A percentile compares a stretch with the other conserved stretches of the same genome.
These are phyloP conservation scores for Ophion obscuratus DNA, from an alignment of 2,888 invertebrate species.

Conservation along the genomic window DNA sequence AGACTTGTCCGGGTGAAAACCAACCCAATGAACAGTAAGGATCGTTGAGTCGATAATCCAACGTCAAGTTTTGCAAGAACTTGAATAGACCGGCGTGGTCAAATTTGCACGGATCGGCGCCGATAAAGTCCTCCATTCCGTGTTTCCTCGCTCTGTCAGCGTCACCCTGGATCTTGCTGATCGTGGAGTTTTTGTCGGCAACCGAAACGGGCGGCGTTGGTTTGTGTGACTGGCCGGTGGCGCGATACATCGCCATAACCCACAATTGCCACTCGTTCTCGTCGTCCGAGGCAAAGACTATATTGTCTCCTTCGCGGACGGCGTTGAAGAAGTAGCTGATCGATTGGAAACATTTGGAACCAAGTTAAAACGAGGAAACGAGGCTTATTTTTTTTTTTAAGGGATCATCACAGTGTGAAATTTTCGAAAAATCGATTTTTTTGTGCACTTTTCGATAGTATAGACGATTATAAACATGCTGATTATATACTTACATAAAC, in stretches of 20 bases:
- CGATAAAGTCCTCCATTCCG: constrained; percentile 99
- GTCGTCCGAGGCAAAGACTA: constrained; percentile 97
- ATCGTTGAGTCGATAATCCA: constrained; percentile 98
- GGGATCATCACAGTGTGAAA: no score
- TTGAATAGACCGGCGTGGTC: constrained; percentile 97
- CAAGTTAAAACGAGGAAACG: not conserved
- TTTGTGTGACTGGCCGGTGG: constrained; percentile 99
- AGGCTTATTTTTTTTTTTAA: not conserved
- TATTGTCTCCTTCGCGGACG: constrained; percentile 98
- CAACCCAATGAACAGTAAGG: constrained; percentile 99
- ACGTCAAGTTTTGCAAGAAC: constrained; percentile 94
- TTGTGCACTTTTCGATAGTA: no score
- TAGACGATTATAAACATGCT: no score
- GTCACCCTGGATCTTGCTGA: constrained; percentile 96
- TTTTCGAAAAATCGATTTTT: no score
- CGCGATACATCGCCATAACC: constrained; percentile 99
- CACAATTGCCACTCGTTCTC: constrained; percentile 99
- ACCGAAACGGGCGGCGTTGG: constrained; percentile 97
- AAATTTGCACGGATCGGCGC: constrained; percentile 99
- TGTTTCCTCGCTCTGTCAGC: constrained; percentile 98
- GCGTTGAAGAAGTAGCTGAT: constrained; percentile 98
- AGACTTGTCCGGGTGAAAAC: constrained; percentile 99
- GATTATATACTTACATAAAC: no score
- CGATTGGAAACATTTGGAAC: not conserved
- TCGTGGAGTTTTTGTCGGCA: constrained; percentile 93